Percentiles rank a stretch among this genome's conserved stretches.
Evolutionary conservation across 2,797 vertebrate genomes (phyloP).

Genomic region (Corythornis leucogaster): DNA sequence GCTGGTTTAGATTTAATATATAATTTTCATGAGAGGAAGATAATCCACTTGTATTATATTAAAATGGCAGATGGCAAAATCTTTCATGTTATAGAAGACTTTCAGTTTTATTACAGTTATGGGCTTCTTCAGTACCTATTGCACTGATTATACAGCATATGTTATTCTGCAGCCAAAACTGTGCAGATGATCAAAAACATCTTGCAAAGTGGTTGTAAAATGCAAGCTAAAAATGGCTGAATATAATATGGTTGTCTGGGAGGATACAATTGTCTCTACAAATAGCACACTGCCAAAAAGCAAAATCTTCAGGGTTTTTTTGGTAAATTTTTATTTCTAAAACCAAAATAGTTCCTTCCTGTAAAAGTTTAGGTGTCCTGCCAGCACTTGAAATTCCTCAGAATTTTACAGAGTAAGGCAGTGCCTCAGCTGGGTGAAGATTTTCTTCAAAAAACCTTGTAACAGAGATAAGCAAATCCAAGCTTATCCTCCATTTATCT

Average conservation of each 20-base stretch:
- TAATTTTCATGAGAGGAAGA: constrained; percentile 39
- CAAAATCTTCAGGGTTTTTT: background rate
- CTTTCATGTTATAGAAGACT: constrained; percentile 22
- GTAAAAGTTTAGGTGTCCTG: background rate
- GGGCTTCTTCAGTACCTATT: constrained; percentile 1
- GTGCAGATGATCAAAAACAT: background rate
- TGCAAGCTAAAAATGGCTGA: background rate
- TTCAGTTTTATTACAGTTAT: constrained; percentile 22
- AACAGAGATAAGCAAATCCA: background rate
- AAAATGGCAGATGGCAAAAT: constrained; percentile 52
- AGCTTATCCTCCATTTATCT: background rate
- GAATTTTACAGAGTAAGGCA: background rate
- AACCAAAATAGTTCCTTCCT: background rate
- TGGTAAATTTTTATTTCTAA: background rate
- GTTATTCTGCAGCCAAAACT: background rate
- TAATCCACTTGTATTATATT: constrained; percentile 52
- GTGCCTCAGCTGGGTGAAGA: background rate
- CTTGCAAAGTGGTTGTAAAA: background rate
- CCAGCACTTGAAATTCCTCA: constrained; percentile 1
- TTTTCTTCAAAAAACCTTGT: background rate
- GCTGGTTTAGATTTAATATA: constrained; percentile 23
- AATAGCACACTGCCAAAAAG: background rate
- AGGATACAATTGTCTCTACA: background rate
- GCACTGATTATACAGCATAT: background rate
- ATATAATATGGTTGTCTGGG: background rate